These are phyloP conservation scores for Pedicia rivosa DNA, from an alignment of 2,888 invertebrate species.

Conservation along the genomic window DNA sequence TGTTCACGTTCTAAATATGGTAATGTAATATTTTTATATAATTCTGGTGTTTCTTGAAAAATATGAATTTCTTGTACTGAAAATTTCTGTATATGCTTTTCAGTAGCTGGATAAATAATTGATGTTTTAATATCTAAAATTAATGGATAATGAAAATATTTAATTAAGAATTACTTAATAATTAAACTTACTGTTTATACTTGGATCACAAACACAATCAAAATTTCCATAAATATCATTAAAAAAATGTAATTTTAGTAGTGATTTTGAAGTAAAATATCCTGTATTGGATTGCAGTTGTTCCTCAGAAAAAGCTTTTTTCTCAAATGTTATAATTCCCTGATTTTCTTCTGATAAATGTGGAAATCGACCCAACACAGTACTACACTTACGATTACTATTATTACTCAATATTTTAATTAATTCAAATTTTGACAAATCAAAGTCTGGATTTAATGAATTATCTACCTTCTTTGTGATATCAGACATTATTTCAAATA, in stretches of 20 bases:
- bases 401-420: constrained; percentile 55
- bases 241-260: constrained; percentile 45
- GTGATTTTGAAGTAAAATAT: constrained; percentile 45
- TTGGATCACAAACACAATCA: constrained; percentile 45
- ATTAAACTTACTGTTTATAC: constrained; percentile 43
- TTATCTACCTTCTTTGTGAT: too few relatives aligned
- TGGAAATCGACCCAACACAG: constrained; percentile 50
- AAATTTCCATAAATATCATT: constrained; percentile 81
- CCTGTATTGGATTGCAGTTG: constrained; percentile 23
- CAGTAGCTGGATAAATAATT: constrained; percentile 84
- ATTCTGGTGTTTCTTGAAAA: constrained; percentile 66
- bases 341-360: constrained; percentile 33
- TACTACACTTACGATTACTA: constrained; percentile 52
- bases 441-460: too few relatives aligned
- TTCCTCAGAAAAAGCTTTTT: constrained; percentile 52
- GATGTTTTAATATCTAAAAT: constrained; percentile 69
- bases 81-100: constrained; percentile 82
- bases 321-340: constrained; percentile 65
- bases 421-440: constrained; percentile 49
- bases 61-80: constrained; percentile 54
- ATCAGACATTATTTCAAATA: too few relatives aligned
- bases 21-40: constrained; percentile 63
- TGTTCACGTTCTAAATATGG: constrained; percentile 58
- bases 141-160: constrained; percentile 6
- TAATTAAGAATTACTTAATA: background rate